phyloP scores from a whole-genome alignment of 2,113 vertebrate genomes.

The Gallinago paraguaiae region DNA sequence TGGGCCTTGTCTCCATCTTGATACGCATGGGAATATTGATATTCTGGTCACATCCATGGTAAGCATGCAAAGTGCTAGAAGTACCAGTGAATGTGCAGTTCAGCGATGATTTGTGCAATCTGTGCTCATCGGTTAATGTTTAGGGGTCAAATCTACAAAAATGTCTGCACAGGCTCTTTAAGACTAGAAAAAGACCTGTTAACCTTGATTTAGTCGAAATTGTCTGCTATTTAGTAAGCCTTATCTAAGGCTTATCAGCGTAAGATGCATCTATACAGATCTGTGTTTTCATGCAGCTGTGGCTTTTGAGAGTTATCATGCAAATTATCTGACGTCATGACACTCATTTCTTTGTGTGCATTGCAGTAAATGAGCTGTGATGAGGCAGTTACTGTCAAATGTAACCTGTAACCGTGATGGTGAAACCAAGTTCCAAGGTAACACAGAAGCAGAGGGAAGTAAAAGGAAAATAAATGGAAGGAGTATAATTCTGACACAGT shows the following conservation, averaged over 20 bases:
- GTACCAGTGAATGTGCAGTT: not conserved
- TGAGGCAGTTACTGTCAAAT: not conserved
- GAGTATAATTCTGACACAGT: not conserved
- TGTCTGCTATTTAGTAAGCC: not conserved
- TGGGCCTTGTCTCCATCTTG: not conserved
- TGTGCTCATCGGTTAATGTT: not conserved
- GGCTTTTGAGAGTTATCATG: not conserved
- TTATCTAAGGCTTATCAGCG: not conserved
- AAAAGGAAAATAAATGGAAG: conserved; percentile 13
- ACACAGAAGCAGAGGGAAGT: not conserved
- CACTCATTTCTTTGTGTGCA: not conserved
- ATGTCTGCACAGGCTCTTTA: not conserved
- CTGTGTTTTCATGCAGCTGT: not conserved
- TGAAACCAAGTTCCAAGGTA: conserved; percentile 1
- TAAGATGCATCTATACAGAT: not conserved
- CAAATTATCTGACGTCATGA: conserved; percentile 14
- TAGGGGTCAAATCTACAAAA: not conserved
- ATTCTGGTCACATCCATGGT: not conserved
- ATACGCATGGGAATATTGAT: not conserved
- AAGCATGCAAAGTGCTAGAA: not conserved
- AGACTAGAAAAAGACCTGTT: not conserved
- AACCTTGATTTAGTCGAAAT: not conserved
- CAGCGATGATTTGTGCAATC: rapidly evolving
- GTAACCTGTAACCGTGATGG: not conserved
- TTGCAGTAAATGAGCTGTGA: conserved; percentile 22